phyloP scores from a whole-genome alignment of 2,113 vertebrate species.

The Calypte anna region DNA sequence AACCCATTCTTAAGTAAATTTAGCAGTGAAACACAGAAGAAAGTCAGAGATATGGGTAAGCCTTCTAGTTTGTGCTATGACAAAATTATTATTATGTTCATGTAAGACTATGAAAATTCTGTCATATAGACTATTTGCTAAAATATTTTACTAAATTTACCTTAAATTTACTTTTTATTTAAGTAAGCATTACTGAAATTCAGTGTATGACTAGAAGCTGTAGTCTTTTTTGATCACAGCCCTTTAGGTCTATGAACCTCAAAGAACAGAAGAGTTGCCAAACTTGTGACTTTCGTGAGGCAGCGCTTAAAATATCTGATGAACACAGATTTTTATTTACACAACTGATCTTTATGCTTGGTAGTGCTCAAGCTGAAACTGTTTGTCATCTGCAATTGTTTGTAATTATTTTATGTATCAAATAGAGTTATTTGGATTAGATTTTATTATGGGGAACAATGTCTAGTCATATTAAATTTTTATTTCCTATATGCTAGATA shows the following conservation, averaged over 20 bases:
- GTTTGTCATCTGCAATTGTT: background rate
- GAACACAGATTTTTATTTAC: background rate
- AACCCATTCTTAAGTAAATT: slow-evolving; percentile 96
- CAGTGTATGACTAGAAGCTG: background rate
- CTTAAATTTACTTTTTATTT: background rate
- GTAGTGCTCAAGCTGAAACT: background rate
- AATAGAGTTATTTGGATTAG: background rate
- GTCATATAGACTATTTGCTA: background rate
- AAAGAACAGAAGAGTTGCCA: background rate
- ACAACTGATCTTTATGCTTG: background rate
- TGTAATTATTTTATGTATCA: background rate
- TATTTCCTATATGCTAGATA: background rate
- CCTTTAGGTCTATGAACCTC: background rate
- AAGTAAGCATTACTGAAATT: background rate
- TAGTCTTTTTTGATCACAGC: background rate
- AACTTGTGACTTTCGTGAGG: background rate
- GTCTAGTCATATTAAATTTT: background rate
- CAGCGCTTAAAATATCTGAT: background rate
- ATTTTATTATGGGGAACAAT: background rate
- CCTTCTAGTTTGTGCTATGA: background rate
- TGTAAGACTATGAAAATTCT: background rate
- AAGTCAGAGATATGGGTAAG: slow-evolving; percentile 90
- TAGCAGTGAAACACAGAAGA: slow-evolving; percentile 83
- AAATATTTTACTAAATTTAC: background rate
- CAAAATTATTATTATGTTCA: background rate